These are phyloP conservation scores for Vollenhovia emeryi DNA, from an alignment of 1,140 invertebrate species.

Conservation along the genomic window DNA sequence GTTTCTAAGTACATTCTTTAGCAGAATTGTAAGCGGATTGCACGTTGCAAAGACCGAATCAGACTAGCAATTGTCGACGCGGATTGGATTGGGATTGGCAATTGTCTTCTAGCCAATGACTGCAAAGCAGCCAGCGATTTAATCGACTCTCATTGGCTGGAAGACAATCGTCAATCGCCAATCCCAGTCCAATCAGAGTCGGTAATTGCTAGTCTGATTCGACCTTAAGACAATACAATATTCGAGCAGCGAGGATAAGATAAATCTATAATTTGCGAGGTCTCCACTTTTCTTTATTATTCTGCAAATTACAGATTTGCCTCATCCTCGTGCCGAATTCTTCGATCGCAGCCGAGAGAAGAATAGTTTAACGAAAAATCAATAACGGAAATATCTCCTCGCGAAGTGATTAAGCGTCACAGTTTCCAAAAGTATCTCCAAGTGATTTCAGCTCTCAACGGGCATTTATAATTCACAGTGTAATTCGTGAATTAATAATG, in stretches of 20 bases:
- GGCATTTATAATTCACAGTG: slow-evolving; percentile 11
- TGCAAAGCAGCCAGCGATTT: too few species aligned
- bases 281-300: neutral
- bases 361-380: neutral
- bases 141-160: too few species aligned
- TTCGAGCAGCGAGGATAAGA: neutral
- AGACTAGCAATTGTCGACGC: too few species aligned
- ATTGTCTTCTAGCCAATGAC: too few species aligned
- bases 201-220: too few species aligned
- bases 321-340: neutral
- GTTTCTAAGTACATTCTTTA: neutral
- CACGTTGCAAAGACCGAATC: too few species aligned
- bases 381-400: neutral
- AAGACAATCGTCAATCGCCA: too few species aligned
- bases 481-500: neutral
- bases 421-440: neutral
- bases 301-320: neutral
- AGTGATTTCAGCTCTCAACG: neutral
- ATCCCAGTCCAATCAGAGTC: too few species aligned
- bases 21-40: neutral
- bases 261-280: neutral
- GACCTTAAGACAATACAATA: too few species aligned
- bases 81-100: too few species aligned
- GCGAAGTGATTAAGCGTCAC: neutral
- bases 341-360: neutral